A percentile compares a stretch with the other conserved stretches of the same genome.
Conservation (phyloP, 2,113 vertebrate genomes). For the Ptilorrhoa leucosticta region DNA sequence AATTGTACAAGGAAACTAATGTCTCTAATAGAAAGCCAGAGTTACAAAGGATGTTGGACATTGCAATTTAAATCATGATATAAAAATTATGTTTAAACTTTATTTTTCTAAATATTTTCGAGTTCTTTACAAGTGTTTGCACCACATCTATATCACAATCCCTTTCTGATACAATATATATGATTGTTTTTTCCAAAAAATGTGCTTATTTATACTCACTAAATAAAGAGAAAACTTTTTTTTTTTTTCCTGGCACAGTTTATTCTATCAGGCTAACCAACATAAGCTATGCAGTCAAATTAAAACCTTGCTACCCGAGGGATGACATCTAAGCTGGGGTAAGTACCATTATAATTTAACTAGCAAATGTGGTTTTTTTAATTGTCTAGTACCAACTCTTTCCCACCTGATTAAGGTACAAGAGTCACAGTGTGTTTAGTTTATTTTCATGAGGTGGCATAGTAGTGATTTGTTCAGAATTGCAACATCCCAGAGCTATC, state of each 20-base stretch:
- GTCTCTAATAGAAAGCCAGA: background rate
- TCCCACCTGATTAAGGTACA: background rate
- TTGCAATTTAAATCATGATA: background rate
- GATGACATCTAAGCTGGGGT: background rate
- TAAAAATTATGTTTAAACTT: background rate
- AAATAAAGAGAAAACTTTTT: background rate
- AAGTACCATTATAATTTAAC: background rate
- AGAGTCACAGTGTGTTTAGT: background rate
- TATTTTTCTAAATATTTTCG: background rate
- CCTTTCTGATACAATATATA: background rate
- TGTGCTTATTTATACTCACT: background rate
- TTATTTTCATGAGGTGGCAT: background rate
- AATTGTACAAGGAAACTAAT: background rate
- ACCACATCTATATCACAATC: background rate
- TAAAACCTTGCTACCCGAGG: background rate
- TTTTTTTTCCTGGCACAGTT: background rate
- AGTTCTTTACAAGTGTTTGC: background rate
- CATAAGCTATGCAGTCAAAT: background rate
- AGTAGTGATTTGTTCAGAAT: background rate
- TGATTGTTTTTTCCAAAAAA: background rate
- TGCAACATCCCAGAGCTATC: background rate
- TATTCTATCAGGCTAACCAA: background rate
- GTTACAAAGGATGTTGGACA: background rate
- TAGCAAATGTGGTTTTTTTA: background rate
- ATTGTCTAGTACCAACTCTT: background rate